These are phyloP conservation scores for Antheraea pernyi DNA, from an alignment of 1,140 invertebrate species.

Conservation along the genomic window DNA sequence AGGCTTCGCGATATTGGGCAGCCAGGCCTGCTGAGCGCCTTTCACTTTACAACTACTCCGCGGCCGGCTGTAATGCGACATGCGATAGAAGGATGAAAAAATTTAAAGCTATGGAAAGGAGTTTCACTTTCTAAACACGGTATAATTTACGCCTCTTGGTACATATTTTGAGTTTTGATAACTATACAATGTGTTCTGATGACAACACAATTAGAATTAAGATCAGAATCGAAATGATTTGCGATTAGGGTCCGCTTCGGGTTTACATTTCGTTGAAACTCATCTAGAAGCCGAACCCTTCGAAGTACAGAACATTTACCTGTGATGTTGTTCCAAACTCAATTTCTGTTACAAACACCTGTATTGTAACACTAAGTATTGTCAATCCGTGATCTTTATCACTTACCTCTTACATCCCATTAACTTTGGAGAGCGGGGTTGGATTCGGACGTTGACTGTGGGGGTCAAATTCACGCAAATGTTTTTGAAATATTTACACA, in stretches of 20 bases:
- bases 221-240: background rate
- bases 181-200: background rate
- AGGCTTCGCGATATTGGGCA: too few species aligned
- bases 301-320: background rate
- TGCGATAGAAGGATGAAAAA: too few species aligned
- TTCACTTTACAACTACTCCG: too few species aligned
- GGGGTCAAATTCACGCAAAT: background rate
- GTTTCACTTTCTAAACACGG: too few species aligned
- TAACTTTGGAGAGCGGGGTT: conserved; percentile 3
- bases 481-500: background rate
- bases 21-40: too few species aligned
- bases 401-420: conserved; percentile 17
- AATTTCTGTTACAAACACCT: conserved; percentile 15
- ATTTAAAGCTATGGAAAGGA: too few species aligned
- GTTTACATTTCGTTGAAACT: background rate
- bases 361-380: conserved; percentile 17
- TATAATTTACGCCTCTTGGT: too few species aligned
- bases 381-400: conserved; percentile 16
- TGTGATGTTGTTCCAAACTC: conserved; percentile 4
- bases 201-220: background rate
- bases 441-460: background rate
- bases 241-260: background rate
- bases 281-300: background rate
- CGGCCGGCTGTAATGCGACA: too few species aligned
- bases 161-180: too few species aligned